phyloP scores from a whole-genome alignment of 2,113 vertebrate species.

The Calonectris borealis region DNA sequence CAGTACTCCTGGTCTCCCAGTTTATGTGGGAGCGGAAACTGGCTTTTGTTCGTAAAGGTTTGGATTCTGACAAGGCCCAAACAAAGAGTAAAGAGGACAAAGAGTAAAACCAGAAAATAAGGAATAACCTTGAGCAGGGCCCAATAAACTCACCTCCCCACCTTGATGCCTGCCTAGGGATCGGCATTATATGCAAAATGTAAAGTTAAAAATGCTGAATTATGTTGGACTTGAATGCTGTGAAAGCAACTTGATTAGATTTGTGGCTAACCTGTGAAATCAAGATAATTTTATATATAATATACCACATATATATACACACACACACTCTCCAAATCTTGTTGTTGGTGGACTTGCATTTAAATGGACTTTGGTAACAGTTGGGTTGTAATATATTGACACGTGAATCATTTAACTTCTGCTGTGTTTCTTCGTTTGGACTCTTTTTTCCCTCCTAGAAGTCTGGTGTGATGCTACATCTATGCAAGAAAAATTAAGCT shows the following conservation, averaged over 20 bases:
- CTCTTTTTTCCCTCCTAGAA: background rate
- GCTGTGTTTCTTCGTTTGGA: background rate
- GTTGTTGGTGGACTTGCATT: background rate
- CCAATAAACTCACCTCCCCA: fast-evolving
- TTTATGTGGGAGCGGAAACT: fast-evolving
- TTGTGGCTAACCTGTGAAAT: background rate
- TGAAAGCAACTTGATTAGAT: background rate
- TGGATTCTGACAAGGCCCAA: background rate
- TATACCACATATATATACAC: fast-evolving
- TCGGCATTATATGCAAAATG: fast-evolving
- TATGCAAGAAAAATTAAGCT: background rate
- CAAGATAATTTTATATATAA: background rate
- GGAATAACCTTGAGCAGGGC: background rate
- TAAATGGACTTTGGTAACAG: background rate
- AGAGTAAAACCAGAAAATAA: background rate
- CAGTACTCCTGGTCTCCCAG: background rate
- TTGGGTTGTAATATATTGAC: background rate
- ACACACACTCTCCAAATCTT: fast-evolving
- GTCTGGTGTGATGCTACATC: background rate
- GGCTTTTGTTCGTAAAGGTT: background rate
- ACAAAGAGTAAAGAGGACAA: background rate
- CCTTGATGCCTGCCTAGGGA: background rate
- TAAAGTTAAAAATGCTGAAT: background rate
- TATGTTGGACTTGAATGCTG: background rate
- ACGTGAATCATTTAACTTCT: background rate